These are phyloP conservation scores for Machimus rusticus DNA, from an alignment of 2,888 invertebrate species.

Conservation along the genomic window DNA sequence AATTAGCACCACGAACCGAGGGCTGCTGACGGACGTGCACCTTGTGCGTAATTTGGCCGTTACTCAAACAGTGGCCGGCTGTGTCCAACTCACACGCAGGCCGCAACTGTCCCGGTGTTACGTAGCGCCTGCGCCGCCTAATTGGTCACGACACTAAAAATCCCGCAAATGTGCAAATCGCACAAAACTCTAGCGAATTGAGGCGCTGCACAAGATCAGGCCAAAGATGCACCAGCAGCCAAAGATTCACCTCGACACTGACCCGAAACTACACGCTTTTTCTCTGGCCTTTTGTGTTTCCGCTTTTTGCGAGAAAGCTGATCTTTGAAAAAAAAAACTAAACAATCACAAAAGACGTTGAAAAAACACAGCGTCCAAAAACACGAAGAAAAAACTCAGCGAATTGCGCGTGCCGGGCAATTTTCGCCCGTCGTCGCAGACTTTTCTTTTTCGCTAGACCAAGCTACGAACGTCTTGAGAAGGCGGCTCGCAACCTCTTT, in stretches of 20 bases:
- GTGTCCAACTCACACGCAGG: not conserved
- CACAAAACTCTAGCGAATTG: not conserved
- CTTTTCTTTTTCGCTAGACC: not conserved
- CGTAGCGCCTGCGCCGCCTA: not conserved
- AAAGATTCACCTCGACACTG: not conserved
- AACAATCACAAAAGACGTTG: not conserved
- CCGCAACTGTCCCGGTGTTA: not conserved
- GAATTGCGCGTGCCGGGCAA: not conserved
- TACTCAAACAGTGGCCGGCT: not conserved
- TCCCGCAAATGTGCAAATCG: not conserved
- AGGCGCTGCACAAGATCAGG: not conserved
- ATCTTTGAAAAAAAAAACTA: not conserved
- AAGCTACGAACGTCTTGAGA: too few relatives aligned
- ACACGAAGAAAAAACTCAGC: not conserved
- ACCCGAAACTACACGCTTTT: not conserved
- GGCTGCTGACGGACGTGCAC: not conserved
- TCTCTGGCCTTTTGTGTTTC: not conserved
- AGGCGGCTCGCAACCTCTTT: constrained; percentile 41
- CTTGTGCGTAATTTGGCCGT: not conserved
- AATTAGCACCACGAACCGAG: not conserved
- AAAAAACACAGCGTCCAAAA: not conserved
- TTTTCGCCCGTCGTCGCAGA: not conserved
- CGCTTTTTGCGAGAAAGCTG: constrained; percentile 12
- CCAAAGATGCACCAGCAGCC: not conserved
- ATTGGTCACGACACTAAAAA: not conserved